phyloP scores from a whole-genome alignment of 2,888 invertebrate species.

The Drosophila hamatofila region DNA sequence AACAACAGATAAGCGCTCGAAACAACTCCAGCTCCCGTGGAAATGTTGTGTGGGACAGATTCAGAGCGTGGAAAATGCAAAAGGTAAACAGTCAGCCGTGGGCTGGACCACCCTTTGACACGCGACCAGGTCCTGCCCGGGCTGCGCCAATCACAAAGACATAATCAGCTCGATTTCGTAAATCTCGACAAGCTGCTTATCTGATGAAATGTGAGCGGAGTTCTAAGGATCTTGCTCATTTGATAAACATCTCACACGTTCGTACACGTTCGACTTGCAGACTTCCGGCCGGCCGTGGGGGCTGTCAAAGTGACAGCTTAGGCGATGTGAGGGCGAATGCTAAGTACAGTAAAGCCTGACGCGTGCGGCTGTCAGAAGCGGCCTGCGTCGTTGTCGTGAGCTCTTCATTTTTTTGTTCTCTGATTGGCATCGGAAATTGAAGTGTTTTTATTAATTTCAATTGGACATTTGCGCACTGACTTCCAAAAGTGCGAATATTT shows the following conservation, averaged over 20 bases:
- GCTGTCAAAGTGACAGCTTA: constrained; percentile 76
- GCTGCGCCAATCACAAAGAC: constrained; percentile 52
- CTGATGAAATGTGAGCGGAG: constrained; percentile 81
- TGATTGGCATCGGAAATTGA: constrained; percentile 82
- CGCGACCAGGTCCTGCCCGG: constrained; percentile 49
- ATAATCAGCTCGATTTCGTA: constrained; percentile 80
- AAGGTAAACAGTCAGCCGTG: constrained; percentile 68
- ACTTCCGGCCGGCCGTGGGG: constrained; percentile 63
- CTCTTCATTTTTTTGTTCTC: constrained; percentile 47
- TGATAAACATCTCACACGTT: constrained; percentile 81
- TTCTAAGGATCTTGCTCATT: constrained; percentile 53
- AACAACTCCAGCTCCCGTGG: constrained; percentile 22
- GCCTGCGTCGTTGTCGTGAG: constrained; percentile 11
- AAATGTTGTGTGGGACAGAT: constrained; percentile 16
- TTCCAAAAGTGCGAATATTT: constrained; percentile 51
- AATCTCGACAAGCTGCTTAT: constrained; percentile 83
- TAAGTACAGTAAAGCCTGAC: constrained; percentile 71
- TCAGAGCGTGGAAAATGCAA: constrained; percentile 59
- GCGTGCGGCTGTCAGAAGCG: constrained; percentile 66
- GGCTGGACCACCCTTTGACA: constrained; percentile 62
- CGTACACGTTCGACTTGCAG: constrained; percentile 62
- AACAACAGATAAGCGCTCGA: constrained; percentile 46
- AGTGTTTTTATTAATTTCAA: constrained; percentile 80
- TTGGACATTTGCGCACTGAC: constrained; percentile 46
- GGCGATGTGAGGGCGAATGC: constrained; percentile 38